Evolutionary conservation across 2,797 vertebrate genomes (phyloP).

Genomic region (Staurois parvus): DNA sequence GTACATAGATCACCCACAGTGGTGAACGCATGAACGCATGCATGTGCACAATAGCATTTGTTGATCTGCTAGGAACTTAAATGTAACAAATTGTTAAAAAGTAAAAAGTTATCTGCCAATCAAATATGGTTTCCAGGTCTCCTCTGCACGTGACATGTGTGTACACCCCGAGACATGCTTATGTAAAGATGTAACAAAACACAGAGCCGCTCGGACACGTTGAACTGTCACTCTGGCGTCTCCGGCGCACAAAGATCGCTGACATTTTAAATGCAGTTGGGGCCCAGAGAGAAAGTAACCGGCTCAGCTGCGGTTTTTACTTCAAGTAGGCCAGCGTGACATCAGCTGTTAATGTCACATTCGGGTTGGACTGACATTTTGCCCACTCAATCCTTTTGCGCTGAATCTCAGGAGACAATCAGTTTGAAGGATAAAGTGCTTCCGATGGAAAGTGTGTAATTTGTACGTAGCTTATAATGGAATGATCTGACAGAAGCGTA

Average conservation of each 20-base stretch:
- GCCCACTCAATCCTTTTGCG: constrained; percentile 18
- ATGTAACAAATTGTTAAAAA: too few relatives aligned
- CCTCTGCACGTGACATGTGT: background rate
- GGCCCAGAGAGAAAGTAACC: background rate
- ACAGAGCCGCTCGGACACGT: background rate
- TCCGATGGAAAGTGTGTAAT: constrained; percentile 35
- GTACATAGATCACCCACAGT: too few relatives aligned
- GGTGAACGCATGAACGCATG: too few relatives aligned
- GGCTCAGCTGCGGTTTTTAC: background rate
- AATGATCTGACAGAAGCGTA: constrained; percentile 7
- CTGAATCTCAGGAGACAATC: constrained; percentile 9
- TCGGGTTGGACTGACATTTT: constrained; percentile 28
- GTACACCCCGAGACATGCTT: background rate
- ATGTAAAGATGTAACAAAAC: background rate
- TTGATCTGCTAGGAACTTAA: too few relatives aligned
- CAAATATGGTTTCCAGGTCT: too few relatives aligned
- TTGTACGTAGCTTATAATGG: constrained; percentile 31
- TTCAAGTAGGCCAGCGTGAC: background rate
- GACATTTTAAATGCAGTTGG: background rate
- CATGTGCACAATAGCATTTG: too few relatives aligned
- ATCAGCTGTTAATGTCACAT: constrained; percentile 7
- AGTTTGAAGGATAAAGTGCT: constrained; percentile 17
- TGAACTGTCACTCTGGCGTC: background rate
- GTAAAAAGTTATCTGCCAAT: too few relatives aligned
- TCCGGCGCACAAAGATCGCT: background rate